phyloP scores from a whole-genome alignment of 2,113 vertebrate genomes.

The Condylura cristata region DNA sequence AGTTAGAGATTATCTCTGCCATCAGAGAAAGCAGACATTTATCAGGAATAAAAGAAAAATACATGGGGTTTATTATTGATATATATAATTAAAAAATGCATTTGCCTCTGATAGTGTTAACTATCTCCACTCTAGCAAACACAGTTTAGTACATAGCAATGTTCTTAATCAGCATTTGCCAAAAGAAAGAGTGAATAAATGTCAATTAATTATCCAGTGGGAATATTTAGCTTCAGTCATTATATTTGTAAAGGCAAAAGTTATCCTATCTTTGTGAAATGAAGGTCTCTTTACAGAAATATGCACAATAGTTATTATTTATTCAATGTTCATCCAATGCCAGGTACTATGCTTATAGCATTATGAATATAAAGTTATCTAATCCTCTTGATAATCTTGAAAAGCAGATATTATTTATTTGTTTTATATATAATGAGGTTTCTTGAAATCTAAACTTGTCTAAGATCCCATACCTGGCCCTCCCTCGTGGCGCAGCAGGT shows the following conservation, averaged over 20 bases:
- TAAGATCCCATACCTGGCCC: not conserved
- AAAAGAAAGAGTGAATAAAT: conserved; percentile 31
- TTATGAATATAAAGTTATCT: not conserved
- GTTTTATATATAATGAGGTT: conserved; percentile 12
- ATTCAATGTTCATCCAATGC: not conserved
- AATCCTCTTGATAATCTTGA: not conserved
- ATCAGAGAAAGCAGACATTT: not conserved
- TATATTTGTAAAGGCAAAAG: conserved; percentile 17
- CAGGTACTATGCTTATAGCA: not conserved
- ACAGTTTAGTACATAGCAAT: not conserved
- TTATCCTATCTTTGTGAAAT: not conserved
- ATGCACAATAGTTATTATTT: conserved; percentile 8
- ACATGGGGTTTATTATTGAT: not conserved
- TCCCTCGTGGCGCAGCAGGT: no score
- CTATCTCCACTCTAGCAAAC: no score
- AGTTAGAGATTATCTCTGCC: not conserved
- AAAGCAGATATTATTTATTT: not conserved
- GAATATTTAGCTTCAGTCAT: conserved; percentile 41
- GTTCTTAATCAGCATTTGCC: conserved; percentile 3
- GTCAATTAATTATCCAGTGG: not conserved
- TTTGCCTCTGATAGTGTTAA: no score
- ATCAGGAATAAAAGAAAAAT: not conserved
- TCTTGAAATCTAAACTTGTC: not conserved
- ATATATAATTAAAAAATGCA: conserved; percentile 20
- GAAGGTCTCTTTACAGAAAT: not conserved